Percentiles rank a stretch among this genome's conserved stretches.
Evolutionary conservation across 2,888 invertebrate species (phyloP).

Genomic region (Drosophila birchii): DNA sequence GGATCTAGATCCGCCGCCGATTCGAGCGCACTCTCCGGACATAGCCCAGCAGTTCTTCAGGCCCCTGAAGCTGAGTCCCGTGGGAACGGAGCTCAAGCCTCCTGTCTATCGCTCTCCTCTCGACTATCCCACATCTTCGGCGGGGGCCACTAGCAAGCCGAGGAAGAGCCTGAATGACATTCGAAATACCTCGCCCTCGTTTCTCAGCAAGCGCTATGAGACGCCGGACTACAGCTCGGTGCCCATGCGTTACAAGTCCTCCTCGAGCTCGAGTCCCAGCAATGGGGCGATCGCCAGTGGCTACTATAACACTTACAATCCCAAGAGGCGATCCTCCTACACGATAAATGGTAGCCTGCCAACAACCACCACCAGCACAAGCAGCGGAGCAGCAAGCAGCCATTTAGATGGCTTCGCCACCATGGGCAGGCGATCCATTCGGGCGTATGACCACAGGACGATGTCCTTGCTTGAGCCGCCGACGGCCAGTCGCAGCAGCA

Average conservation of each 20-base stretch:
- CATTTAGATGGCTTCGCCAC: slow-evolving; percentile 84
- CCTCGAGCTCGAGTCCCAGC: slow-evolving; percentile 74
- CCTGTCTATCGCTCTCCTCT: slow-evolving; percentile 79
- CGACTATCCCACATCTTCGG: slow-evolving; percentile 65
- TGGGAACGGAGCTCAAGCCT: slow-evolving; percentile 83
- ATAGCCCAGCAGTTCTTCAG: slow-evolving; percentile 83
- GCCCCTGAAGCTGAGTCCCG: slow-evolving; percentile 82
- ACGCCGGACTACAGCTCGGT: slow-evolving; percentile 72
- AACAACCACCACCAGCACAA: slow-evolving; percentile 43
- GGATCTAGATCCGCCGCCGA: slow-evolving; percentile 56
- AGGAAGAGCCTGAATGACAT: slow-evolving; percentile 83
- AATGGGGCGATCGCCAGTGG: slow-evolving; percentile 67
- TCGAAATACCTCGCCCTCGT: slow-evolving; percentile 81
- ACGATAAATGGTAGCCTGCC: slow-evolving; percentile 77
- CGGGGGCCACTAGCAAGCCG: slow-evolving; percentile 68
- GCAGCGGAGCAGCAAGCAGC: slow-evolving; percentile 57
- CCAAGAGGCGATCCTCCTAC: slow-evolving; percentile 83
- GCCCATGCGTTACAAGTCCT: slow-evolving; percentile 76
- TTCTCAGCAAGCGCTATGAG: slow-evolving; percentile 78
- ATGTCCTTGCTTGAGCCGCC: slow-evolving; percentile 83
- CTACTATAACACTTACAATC: slow-evolving; percentile 84
- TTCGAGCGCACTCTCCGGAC: slow-evolving; percentile 80
- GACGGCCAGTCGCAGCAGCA: slow-evolving; percentile 47
- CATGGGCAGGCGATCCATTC: slow-evolving; percentile 81
- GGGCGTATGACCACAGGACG: slow-evolving; percentile 83